Percentiles rank a stretch among this genome's conserved stretches.
Evolutionary conservation across 2,113 vertebrate species (phyloP).

Genomic region (Hiodon tergisus): DNA sequence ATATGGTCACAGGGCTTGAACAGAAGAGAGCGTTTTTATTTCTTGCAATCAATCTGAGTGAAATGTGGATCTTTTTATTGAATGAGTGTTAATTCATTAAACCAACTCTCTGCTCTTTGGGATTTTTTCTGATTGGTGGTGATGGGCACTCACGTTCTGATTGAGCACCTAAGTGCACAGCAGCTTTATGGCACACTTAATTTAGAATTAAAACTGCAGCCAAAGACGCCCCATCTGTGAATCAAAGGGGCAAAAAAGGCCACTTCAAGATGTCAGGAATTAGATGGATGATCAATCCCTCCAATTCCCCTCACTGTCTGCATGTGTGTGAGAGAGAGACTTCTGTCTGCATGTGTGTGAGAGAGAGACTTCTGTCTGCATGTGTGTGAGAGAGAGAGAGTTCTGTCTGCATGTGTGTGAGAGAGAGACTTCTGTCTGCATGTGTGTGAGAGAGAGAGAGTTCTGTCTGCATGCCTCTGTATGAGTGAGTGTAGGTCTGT

Average conservation of each 20-base stretch:
- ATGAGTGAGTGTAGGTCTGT: background rate
- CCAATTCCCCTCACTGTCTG: constrained; percentile 8
- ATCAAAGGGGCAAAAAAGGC: constrained; percentile 40
- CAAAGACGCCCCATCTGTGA: constrained; percentile 44
- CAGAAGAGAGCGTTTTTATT: constrained; percentile 47
- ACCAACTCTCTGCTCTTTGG: constrained; percentile 42
- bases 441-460: background rate
- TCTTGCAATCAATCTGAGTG: constrained; percentile 42
- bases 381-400: background rate
- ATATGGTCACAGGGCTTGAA: constrained; percentile 48
- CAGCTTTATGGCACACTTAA: constrained; percentile 52
- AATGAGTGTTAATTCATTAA: constrained; percentile 55
- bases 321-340: background rate
- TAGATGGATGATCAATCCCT: constrained; percentile 38
- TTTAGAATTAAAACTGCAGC: constrained; percentile 58
- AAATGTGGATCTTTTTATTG: constrained; percentile 43
- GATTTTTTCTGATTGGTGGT: constrained; percentile 39
- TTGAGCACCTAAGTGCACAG: constrained; percentile 49
- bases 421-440: no score
- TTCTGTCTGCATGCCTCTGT: background rate
- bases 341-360: constrained; percentile 9
- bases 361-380: constrained; percentile 1
- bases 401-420: background rate
- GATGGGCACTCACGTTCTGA: constrained; percentile 49
- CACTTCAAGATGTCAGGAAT: constrained; percentile 42